phyloP scores from a whole-genome alignment of 2,113 vertebrate genomes.

The Hucho hucho region DNA sequence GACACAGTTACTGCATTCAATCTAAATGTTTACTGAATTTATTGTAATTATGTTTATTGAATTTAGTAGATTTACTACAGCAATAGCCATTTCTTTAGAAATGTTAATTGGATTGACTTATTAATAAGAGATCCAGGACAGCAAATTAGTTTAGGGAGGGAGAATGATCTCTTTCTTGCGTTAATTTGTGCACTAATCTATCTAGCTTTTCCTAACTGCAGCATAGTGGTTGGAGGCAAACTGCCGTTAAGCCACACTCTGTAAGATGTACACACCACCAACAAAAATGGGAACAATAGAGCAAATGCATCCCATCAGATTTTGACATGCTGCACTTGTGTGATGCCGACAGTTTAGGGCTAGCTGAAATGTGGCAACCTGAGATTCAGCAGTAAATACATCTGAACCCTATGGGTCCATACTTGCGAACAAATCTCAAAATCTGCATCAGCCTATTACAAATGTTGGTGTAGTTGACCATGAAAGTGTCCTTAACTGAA shows the following conservation, averaged over 20 bases:
- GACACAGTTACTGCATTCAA: slow-evolving; percentile 77
- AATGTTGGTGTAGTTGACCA: too few species aligned
- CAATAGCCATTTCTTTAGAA: slow-evolving; percentile 73
- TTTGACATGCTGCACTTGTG: neutral
- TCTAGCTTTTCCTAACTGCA: slow-evolving; percentile 46
- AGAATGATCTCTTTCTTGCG: slow-evolving; percentile 67
- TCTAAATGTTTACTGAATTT: slow-evolving; percentile 82
- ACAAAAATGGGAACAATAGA: neutral
- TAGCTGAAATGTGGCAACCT: too few species aligned
- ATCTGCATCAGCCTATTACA: too few species aligned
- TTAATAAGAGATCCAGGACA: slow-evolving; percentile 69
- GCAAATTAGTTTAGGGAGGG: slow-evolving; percentile 72
- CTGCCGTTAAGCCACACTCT: neutral
- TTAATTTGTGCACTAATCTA: slow-evolving; percentile 67
- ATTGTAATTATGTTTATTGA: slow-evolving; percentile 79
- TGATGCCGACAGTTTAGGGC: neutral
- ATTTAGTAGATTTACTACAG: slow-evolving; percentile 73
- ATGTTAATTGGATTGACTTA: slow-evolving; percentile 72
- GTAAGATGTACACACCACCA: too few species aligned
- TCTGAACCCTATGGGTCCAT: too few species aligned
- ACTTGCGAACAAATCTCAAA: too few species aligned
- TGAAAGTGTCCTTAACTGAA: too few species aligned
- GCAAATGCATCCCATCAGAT: neutral
- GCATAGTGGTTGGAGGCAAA: slow-evolving; percentile 28
- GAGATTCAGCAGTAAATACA: too few species aligned